Base-by-base conservation (phyloP, 1,140 invertebrate genomes). In the Drosophila guanche region DNA sequence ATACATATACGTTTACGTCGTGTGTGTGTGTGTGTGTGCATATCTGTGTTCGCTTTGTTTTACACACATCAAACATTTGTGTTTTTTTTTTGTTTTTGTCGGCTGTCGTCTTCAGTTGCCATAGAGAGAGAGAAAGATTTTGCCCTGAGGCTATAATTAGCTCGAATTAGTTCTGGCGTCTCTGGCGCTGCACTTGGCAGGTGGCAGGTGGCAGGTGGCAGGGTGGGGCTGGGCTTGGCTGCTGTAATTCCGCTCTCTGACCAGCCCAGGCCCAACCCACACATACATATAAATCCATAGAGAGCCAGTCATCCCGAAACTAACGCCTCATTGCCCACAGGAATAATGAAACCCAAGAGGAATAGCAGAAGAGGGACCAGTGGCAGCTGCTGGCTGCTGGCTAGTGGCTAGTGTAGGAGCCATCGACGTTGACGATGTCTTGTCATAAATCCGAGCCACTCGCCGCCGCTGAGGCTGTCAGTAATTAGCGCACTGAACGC, bases 401-500 rank as follows among this genome's bases (percentile, higher is more conserved):
- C 10, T 20, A 59, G 63, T 70, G 77, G 55, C 65, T 71, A 65
- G 54, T 57, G 47, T 16, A 25, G 29, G 42, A 47, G 60, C 60
- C 54, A 69, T 52, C 37, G 59, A 71, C 51, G 69, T 67, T 75
- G 77, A 76, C 59, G 71, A 76, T 65, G 77, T 56, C 71, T 80
- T 80, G 76, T 86, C 80, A 84, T 84, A 84, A 84, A 84, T 86
- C 80, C 81, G 67, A 79, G 76, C 33, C 61, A 56, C 67, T 67
- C 61, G 47, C 75, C 53, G 53, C 59, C 56, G 57, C 59, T 58
- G 79, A 75, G 59, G 60, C 74, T 84, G 74, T 77, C 79, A 77
- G 79, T 81, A 81, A 81, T 81, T 84, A 84, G 79, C 79, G 76
- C 79, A 65, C 71, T 80, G 80, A 76, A 79, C 61, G 76, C 66